Evolutionary conservation across 2,113 vertebrate species (phyloP), one percentile per base, ranked within the genome.

Genomic region (Crotalus horridus): DNA sequence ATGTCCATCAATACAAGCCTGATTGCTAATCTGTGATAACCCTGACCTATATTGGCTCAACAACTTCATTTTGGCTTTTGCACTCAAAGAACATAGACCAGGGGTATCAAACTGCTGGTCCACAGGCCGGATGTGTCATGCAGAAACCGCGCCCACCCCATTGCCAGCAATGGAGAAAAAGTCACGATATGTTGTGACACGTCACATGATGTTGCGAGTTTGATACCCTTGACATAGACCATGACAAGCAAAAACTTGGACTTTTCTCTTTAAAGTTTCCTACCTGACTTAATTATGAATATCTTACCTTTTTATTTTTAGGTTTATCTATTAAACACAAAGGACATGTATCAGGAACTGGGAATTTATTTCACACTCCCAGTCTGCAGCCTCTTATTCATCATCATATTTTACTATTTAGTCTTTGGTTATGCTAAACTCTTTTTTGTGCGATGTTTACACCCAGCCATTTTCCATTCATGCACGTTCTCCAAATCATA

Each of bases 211-310:
- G 48, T 51, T 51, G 48, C 48, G 48, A 51, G 48, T 51, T 51
- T 51, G 48, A 51, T 8, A 51, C 48, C 48, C 48, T 7, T 51
- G 1, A 51, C 1, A 51, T 51, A 23, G 48, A 43, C 23, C 26
- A 5, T 10, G 10, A 33, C 24, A 92, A 88, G 46, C 51, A 88
- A 88, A 48, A 69, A 8, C n/a, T 43, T 92, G 87, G 24, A 92
- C 48, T 92, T 92, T 92, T 59, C 54, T 61, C n/a, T 12, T 74
- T n/a, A 46, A 20, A 69, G 29, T 88, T 92, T 69, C 54, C 48
- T 23, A 88, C 54, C 46, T 88, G 29, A 92, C 23, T 91, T 91
- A 92, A 92, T 92, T 11, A 92, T 88, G 69, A 88, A 92, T 88
- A 61, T 61, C n/a, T 33, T 88, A 9, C 58, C 24, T 56, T 6